Evolutionary conservation across 53 echinoderm and acorn worm species (phyloP), one percentile per base, ranked within the genome.

Genomic region (Hippasteria phrygiana): DNA sequence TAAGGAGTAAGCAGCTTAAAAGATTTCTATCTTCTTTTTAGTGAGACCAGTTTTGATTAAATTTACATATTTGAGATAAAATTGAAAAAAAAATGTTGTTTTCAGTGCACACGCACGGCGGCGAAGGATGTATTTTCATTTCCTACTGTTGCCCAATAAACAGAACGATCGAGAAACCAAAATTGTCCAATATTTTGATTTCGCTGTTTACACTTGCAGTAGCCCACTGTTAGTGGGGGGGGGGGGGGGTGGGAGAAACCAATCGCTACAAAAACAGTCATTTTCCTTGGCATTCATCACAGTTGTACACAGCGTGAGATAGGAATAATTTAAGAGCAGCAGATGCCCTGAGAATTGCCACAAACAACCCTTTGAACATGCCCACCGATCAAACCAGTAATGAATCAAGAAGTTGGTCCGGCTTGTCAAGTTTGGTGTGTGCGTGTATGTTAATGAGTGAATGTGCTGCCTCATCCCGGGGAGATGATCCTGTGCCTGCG

Each of bases 361-460:
- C 36, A 22, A 48, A 69, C 85, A 85, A 69, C 71, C 51, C 32
- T 36, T 71, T 18, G 59, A 66, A 67, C 67, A 48, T 32, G 62
- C 26, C 71, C 35, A 85, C 33, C 53, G 51, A 85, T 70, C 47
- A 71, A 36, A 71, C 46, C 48, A 22, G 35, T 26, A 32, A 53
- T 85, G 85, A 85, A 85, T 85, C 85, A 85, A 85, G 59, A 59
- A 59, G 59, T 22, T 22, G 17, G n/a, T 59, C 59, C 18, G 18
- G 3, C 59, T 59, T 59, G 59, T 59, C 76, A 75, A 76, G 55
- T 55, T 38, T n/a, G n/a, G 32, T 27, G 2, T 43, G 43, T 22
- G 3, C 75, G 31, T 32, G 29, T 72, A 50, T 75, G 75, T 16
- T 75, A 51, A 43, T 29, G 32, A 51, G 29, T 29, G 32, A 64